Evolutionary conservation across 1,140 invertebrate species (phyloP).

Genomic region (Aphis craccivora): DNA sequence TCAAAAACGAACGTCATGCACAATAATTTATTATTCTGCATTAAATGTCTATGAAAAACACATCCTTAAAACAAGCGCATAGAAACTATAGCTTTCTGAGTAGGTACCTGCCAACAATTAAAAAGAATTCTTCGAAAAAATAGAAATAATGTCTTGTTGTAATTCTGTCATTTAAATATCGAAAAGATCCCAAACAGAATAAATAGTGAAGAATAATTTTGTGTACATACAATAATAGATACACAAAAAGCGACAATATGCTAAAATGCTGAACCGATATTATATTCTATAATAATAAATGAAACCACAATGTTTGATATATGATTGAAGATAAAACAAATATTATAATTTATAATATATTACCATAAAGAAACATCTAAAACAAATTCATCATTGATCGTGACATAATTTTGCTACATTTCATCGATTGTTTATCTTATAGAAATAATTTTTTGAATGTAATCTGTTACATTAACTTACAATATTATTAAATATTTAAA

Average conservation of each 20-base stretch:
- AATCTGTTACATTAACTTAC: background rate
- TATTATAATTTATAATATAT: background rate
- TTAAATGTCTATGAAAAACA: background rate
- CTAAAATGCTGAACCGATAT: background rate
- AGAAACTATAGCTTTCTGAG: background rate
- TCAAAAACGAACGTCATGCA: background rate
- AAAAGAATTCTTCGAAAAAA: background rate
- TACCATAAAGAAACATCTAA: background rate
- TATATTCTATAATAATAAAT: background rate
- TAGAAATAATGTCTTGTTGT: background rate
- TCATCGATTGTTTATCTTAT: background rate
- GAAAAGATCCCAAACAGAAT: too few species aligned
- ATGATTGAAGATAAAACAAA: background rate
- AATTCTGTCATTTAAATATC: too few species aligned
- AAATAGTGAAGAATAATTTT: background rate
- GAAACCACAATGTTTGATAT: background rate
- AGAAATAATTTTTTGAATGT: background rate
- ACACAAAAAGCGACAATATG: background rate
- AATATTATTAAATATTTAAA: background rate
- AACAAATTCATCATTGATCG: background rate
- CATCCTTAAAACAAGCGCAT: background rate
- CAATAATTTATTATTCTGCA: background rate
- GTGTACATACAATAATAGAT: background rate
- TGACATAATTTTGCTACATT: background rate
- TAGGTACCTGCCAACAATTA: background rate